Percentiles rank a stretch among this genome's conserved stretches.
phyloP scores from a whole-genome alignment of 2,113 vertebrate species.

The Paradisaea rubra region DNA sequence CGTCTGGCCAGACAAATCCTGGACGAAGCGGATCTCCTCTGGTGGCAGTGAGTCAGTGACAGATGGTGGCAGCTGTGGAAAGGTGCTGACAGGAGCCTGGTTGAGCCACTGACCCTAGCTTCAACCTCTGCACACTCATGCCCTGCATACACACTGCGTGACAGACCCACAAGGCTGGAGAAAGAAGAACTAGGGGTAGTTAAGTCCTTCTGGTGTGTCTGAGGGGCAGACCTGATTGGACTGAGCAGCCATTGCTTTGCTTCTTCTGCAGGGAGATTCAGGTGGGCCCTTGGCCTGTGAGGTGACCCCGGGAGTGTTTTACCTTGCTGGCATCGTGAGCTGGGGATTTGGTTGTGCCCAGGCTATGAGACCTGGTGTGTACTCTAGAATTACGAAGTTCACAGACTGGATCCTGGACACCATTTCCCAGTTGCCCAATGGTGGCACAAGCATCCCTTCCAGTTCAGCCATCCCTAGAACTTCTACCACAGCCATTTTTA shows the following conservation, averaged over 20 bases:
- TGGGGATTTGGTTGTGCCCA: conserved; percentile 93
- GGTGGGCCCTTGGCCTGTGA: conserved; percentile 93
- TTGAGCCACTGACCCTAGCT: not conserved
- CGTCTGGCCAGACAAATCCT: not conserved
- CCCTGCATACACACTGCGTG: not conserved
- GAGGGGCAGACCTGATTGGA: not conserved
- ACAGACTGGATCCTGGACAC: conserved; percentile 82
- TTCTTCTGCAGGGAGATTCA: conserved; percentile 84
- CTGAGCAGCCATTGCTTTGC: not conserved
- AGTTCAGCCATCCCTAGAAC: not conserved
- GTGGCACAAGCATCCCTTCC: not conserved
- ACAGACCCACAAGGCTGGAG: not conserved
- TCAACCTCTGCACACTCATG: not conserved
- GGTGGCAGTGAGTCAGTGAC: not conserved
- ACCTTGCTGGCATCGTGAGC: conserved; percentile 90
- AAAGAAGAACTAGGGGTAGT: not conserved
- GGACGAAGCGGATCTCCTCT: not conserved
- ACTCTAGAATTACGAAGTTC: conserved; percentile 81
- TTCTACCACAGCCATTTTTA: not conserved
- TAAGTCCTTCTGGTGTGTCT: not conserved
- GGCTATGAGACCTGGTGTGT: conserved; percentile 84
- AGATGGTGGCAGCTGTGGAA: not conserved
- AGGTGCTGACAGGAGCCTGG: not conserved
- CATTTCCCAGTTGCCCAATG: conserved; percentile 22
- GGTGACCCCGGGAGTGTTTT: conserved; percentile 82